These are phyloP conservation scores for Laterallus jamaicensis DNA, from an alignment of 2,113 vertebrate species.

Conservation along the genomic window DNA sequence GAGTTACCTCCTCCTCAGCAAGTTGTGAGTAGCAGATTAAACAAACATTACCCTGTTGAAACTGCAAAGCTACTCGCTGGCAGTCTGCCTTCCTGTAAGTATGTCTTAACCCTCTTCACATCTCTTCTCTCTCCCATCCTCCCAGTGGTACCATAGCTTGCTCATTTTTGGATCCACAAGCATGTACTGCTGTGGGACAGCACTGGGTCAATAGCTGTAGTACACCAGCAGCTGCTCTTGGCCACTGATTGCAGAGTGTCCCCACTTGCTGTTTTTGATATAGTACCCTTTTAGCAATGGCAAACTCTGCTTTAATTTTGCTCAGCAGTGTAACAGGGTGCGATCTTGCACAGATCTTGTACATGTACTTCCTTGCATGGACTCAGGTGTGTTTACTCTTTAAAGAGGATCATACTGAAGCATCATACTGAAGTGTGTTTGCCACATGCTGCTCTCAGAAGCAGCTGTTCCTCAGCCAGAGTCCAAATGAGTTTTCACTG, in stretches of 20 bases:
- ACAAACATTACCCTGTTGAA: background rate
- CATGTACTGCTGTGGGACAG: background rate
- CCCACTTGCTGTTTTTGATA: background rate
- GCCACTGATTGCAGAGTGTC: accelerated
- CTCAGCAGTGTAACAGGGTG: background rate
- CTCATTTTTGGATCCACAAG: background rate
- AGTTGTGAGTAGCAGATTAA: background rate
- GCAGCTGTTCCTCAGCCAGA: background rate
- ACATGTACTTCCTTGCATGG: accelerated
- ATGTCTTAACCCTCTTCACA: background rate
- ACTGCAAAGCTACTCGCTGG: background rate
- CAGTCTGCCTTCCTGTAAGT: background rate
- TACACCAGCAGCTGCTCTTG: background rate
- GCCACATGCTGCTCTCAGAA: background rate
- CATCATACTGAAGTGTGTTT: background rate
- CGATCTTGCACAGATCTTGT: background rate
- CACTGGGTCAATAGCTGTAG: background rate
- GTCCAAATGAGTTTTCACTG: background rate
- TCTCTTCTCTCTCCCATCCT: background rate
- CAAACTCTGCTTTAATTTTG: background rate
- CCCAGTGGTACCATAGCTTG: background rate
- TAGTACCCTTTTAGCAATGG: background rate
- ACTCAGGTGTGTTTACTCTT: background rate
- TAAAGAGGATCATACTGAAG: background rate
- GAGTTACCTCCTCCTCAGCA: background rate